Conservation (phyloP, 2,888 invertebrate species). For the Dryobotodes eremita region DNA sequence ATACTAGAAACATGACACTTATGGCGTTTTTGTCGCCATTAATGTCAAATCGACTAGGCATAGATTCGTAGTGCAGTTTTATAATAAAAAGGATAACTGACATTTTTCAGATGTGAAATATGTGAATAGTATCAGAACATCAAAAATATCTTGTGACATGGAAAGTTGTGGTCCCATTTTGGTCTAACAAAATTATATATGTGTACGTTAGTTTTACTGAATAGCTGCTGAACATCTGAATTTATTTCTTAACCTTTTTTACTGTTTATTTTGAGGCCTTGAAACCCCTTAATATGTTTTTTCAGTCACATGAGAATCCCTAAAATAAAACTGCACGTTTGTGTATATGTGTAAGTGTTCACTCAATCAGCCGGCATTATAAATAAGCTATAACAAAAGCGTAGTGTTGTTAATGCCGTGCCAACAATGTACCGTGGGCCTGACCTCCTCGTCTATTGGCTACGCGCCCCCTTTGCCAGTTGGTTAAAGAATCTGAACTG, state of each 20-base stretch:
- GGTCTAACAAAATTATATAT: not conserved
- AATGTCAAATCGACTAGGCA: slow-evolving; percentile 69
- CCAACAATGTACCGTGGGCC: slow-evolving; percentile 83
- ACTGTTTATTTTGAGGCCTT: not conserved
- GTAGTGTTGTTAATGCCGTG: slow-evolving; percentile 88
- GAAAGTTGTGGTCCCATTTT: not conserved
- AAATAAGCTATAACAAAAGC: slow-evolving; percentile 87
- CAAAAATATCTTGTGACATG: slow-evolving; percentile 11
- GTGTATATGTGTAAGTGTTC: slow-evolving; percentile 81
- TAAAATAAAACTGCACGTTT: slow-evolving; percentile 83
- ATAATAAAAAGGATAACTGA: slow-evolving; percentile 66
- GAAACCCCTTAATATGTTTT: not conserved
- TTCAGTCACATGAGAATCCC: slow-evolving; percentile 9
- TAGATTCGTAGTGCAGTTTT: slow-evolving; percentile 77
- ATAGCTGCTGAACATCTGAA: not conserved
- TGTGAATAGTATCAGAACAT: not conserved
- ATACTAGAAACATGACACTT: slow-evolving; percentile 72
- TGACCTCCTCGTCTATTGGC: slow-evolving; percentile 92
- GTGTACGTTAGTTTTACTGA: not conserved
- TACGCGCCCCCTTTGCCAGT: slow-evolving; percentile 96
- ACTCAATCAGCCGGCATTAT: slow-evolving; percentile 73
- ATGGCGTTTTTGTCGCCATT: slow-evolving; percentile 55
- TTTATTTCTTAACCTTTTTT: not conserved
- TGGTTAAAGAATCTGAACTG: slow-evolving; percentile 99
- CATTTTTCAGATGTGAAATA: not conserved